These are phyloP conservation scores for Morpho deidamia DNA, from an alignment of 2,888 invertebrate genomes.

Conservation along the genomic window DNA sequence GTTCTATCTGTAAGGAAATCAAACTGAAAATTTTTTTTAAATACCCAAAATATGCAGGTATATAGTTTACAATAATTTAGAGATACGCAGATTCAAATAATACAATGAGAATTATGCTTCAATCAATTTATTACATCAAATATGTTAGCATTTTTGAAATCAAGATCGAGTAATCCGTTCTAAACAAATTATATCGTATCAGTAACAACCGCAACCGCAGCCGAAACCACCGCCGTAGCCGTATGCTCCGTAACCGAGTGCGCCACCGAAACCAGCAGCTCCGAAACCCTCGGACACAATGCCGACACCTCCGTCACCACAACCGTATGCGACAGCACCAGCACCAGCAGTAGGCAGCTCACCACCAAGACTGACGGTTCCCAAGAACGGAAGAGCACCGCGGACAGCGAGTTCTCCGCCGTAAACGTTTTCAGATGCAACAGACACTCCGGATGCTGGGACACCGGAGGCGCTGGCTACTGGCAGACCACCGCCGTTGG, in stretches of 20 bases:
- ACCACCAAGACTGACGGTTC: slow-evolving; percentile 33
- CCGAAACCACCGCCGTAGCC: background rate
- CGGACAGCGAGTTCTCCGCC: slow-evolving; percentile 29
- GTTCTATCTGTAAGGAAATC: too few relatives aligned
- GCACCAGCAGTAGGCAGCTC: slow-evolving; percentile 30
- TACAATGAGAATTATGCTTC: too few relatives aligned
- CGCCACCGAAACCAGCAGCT: slow-evolving; percentile 15
- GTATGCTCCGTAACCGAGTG: slow-evolving; percentile 30
- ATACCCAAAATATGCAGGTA: too few relatives aligned
- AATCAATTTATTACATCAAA: too few relatives aligned
- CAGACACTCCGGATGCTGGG: slow-evolving; percentile 33
- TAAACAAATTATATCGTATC: too few relatives aligned
- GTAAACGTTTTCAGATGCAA: slow-evolving; percentile 37
- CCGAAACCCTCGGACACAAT: slow-evolving; percentile 25
- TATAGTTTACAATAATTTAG: too few relatives aligned
- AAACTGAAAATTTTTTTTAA: too few relatives aligned
- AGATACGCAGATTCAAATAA: too few relatives aligned
- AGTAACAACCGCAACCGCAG: background rate
- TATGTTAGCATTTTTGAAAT: too few relatives aligned
- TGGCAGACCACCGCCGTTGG: slow-evolving; percentile 23
- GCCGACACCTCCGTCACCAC: slow-evolving; percentile 30
- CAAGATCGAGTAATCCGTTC: too few relatives aligned
- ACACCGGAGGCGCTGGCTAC: slow-evolving; percentile 36
- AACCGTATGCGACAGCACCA: slow-evolving; percentile 30
- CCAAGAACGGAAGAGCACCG: slow-evolving; percentile 34